Base-by-base conservation (phyloP, 2,113 vertebrate species). In the Grallaria varia region DNA sequence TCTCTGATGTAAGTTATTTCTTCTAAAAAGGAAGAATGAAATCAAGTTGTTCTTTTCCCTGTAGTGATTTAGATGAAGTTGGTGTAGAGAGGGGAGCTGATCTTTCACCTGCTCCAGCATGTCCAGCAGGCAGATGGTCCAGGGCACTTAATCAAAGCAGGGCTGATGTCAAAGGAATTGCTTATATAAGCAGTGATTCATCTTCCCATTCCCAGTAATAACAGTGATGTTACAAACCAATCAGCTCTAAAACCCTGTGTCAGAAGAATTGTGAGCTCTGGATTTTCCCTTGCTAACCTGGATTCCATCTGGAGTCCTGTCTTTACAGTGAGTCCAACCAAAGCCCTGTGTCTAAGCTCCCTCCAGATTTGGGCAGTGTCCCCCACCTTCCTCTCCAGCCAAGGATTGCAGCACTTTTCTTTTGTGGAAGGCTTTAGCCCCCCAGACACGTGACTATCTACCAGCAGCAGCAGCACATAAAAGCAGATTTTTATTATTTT, bases 131-230 rank as follows among this genome's bases (percentile, higher is more conserved):
- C 93, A 94, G 89, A 85, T 96, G 93, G 94, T 89, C 67, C 67
- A 50, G 89, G 67, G 45, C 68, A 91, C 31, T 79, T 87, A 87
- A 92, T 86, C 71, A 85, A 37, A 66, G 77, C 49, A 93, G 78
- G 81, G 68, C 74, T 94, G 87, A 93, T 95, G 87, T 84, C 91
- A 87, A 63, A 92, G 81, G 87, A 87, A 68, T 93, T 82, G 84
- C 91, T 96, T 95, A 66, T 91, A 24, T 95, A 93, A 94, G 58
- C 89, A 55, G 45, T 94, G 91, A 93, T 89, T 91, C 92, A 85
- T 78, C 50, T 89, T 79, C 35, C 53, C 8, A 4, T 84, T 89
- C n/a, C 37, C 77, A 69, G 35, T 77, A 73, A 63, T 58, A 74
- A 66, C 55, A 69, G 79, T 39, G 83, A 12, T 73, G 63, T 73